Evolutionary conservation across 2,888 invertebrate species (phyloP).

Genomic region (Catocala sponsa): DNA sequence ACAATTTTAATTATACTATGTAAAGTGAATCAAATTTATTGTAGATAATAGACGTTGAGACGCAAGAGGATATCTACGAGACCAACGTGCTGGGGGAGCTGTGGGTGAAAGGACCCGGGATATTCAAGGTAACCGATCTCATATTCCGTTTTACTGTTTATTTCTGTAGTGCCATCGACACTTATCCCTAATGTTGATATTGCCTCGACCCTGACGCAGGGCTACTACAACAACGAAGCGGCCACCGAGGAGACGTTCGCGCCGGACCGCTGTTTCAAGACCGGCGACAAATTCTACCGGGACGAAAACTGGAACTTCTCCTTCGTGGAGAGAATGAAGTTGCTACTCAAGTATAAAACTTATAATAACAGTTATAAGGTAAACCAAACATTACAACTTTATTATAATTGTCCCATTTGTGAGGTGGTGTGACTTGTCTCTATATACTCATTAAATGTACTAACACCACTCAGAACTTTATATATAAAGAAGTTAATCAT

Average conservation of each 20-base stretch:
- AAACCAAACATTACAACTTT: background rate
- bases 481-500: too few relatives aligned
- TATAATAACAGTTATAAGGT: too few relatives aligned
- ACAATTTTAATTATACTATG: background rate
- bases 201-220: too few relatives aligned
- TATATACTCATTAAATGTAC: too few relatives aligned
- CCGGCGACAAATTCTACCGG: slow-evolving; percentile 84
- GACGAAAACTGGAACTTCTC: slow-evolving; percentile 82
- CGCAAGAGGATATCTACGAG: slow-evolving; percentile 27
- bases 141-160: too few relatives aligned
- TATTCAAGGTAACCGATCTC: slow-evolving; percentile 1
- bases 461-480: too few relatives aligned
- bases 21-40: background rate
- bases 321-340: slow-evolving; percentile 84
- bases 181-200: too few relatives aligned
- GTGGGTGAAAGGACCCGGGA: too few relatives aligned
- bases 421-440: too few relatives aligned
- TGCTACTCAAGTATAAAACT: slow-evolving; percentile 84
- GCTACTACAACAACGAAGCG: slow-evolving; percentile 76
- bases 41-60: slow-evolving; percentile 79
- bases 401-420: too few relatives aligned
- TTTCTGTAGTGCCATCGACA: too few relatives aligned
- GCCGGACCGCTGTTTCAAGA: slow-evolving; percentile 81
- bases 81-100: too few relatives aligned
- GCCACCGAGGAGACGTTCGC: slow-evolving; percentile 77